Conservation (phyloP, 2,888 invertebrate genomes). For the Microctonus brassicae region DNA sequence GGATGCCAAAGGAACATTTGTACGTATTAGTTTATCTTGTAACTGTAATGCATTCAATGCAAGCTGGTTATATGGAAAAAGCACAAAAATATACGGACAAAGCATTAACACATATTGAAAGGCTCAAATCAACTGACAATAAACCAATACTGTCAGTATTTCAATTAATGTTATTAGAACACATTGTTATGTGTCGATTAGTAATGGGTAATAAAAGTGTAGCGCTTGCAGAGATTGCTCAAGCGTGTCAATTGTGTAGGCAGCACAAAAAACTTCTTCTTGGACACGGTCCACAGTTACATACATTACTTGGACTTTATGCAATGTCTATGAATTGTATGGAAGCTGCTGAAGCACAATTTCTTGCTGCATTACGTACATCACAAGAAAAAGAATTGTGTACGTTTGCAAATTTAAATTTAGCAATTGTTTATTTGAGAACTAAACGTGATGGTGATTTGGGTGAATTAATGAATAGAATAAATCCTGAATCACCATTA, state of each 20-base stretch:
- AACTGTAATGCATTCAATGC: slow-evolving; percentile 98
- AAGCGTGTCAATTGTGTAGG: slow-evolving; percentile 79
- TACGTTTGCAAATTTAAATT: slow-evolving; percentile 95
- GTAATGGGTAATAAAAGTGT: slow-evolving; percentile 97
- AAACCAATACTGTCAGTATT: slow-evolving; percentile 91
- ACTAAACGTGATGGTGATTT: slow-evolving; percentile 91
- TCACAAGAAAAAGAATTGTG: slow-evolving; percentile 91
- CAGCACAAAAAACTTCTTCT: slow-evolving; percentile 79
- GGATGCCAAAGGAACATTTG: slow-evolving; percentile 97
- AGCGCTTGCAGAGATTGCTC: slow-evolving; percentile 86
- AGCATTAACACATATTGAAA: slow-evolving; percentile 96
- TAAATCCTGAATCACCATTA: slow-evolving; percentile 92
- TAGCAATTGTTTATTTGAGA: slow-evolving; percentile 95
- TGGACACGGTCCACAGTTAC: slow-evolving; percentile 84
- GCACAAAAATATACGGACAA: slow-evolving; percentile 99
- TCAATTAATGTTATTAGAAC: slow-evolving; percentile 94
- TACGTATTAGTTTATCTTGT: slow-evolving; percentile 97
- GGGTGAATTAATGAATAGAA: slow-evolving; percentile 87
- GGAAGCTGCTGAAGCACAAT: slow-evolving; percentile 96
- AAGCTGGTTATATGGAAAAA: slow-evolving; percentile 99
- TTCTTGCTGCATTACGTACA: slow-evolving; percentile 87
- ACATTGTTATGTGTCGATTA: slow-evolving; percentile 96
- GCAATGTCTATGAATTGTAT: slow-evolving; percentile 99
- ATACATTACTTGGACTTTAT: slow-evolving; percentile 91
- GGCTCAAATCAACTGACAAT: slow-evolving; percentile 88